Conservation (phyloP, 2,888 invertebrate species). For the Sesia apiformis region DNA sequence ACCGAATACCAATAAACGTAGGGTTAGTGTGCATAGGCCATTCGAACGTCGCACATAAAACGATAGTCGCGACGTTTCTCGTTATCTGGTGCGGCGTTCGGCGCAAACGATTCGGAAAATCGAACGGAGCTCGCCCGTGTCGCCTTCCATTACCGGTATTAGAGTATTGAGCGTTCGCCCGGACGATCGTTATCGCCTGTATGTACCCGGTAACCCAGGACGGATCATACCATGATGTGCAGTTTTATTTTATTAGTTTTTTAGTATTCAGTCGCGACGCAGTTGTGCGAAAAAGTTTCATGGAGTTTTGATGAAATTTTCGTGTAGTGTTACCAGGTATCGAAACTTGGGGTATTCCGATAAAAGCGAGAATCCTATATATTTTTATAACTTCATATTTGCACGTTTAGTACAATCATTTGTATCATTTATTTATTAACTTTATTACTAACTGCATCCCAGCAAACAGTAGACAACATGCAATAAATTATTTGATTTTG, state of each 20-base stretch:
- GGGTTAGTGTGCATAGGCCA: not conserved
- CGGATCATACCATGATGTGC: not conserved
- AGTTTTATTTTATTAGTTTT: not conserved
- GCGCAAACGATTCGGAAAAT: constrained; percentile 68
- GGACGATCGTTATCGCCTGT: constrained; percentile 9
- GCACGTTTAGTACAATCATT: too few species aligned
- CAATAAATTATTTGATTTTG: too few species aligned
- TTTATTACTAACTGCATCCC: too few species aligned
- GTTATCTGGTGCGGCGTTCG: constrained; percentile 50
- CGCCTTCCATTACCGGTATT: constrained; percentile 67
- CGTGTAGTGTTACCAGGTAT: too few species aligned
- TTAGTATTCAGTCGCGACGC: not conserved
- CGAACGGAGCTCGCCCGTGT: constrained; percentile 38
- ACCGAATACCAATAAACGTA: not conserved
- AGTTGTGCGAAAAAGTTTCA: too few species aligned
- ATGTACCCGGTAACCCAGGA: not conserved
- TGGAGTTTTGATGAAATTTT: too few species aligned
- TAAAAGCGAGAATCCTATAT: too few species aligned
- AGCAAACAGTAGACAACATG: too few species aligned
- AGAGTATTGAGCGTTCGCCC: constrained; percentile 13
- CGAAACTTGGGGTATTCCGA: too few species aligned
- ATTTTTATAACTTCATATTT: too few species aligned
- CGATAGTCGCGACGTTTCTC: constrained; percentile 52
- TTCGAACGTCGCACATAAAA: constrained; percentile 38
- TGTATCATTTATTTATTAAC: too few species aligned